Base-by-base conservation (phyloP, 2,888 invertebrate genomes). In the Nomada fabriciana region DNA sequence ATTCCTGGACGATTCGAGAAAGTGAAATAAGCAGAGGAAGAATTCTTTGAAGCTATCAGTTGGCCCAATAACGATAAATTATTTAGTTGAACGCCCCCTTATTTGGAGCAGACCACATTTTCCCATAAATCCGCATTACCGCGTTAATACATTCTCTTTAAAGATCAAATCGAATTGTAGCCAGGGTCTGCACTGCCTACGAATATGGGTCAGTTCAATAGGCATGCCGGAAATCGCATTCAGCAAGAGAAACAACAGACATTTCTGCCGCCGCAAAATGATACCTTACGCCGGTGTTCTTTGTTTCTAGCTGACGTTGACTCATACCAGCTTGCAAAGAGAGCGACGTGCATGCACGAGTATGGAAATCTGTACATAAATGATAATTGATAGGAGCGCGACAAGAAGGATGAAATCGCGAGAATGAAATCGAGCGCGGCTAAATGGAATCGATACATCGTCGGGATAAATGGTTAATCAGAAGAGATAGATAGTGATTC, bases 341-440 rank as follows among this genome's bases (percentile, higher is more conserved):
- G 47, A 80, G 52, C 71, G 75, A 60, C 59, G 60, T 7, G 43
- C 52, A 15, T 18, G 13, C n/a, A 43, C 43, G 43, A 29, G 52
- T 43, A 53, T 15, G 65, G 36, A 59, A 67, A 68, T 53, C 64
- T 11, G 13, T n/a, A 2, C 25, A 42, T 23, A 18, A n/a, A 65
- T 25, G 43, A 78, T 86, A 86, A 86, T 86, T 77, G 84, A 84
- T 84, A 77, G 75, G 55, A 72, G 36, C 50, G 61, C 59, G 73
- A 76, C 29, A 65, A 69, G 53, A 36, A 36, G n/a, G n/a, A n/a
- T n/a, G n/a, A n/a, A n/a, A n/a, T n/a, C n/a, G n/a, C 42, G 55
- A 69, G 70, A 77, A 82, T 65, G 75, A 60, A 67, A 65, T 52
- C 55, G 61, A 65, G 74, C 69, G 52, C 55, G 61, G 29, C 36